Conservation (phyloP, 2,113 vertebrate genomes). For the Pluvialis apricaria region DNA sequence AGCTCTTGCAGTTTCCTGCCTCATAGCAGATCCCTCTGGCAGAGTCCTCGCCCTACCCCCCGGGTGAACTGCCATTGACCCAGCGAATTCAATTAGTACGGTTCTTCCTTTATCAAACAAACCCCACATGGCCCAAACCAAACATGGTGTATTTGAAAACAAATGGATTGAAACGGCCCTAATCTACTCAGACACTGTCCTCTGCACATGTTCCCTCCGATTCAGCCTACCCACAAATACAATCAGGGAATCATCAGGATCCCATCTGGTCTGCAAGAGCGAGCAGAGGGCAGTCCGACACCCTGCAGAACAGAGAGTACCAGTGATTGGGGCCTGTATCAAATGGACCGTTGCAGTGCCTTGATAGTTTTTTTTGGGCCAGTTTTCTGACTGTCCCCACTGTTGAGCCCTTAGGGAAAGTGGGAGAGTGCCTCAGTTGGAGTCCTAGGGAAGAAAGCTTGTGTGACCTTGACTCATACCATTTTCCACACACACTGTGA, state of each 20-base stretch:
- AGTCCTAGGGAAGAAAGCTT: not conserved
- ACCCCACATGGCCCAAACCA: slow-evolving; percentile 62
- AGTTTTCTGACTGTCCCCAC: not conserved
- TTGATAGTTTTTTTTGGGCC: not conserved
- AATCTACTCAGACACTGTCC: slow-evolving; percentile 11
- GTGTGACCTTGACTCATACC: not conserved
- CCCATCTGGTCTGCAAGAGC: not conserved
- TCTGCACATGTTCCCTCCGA: not conserved
- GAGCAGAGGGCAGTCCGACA: not conserved
- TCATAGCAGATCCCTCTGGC: not conserved
- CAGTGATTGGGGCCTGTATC: not conserved
- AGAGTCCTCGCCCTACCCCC: not conserved
- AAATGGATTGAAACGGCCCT: not conserved
- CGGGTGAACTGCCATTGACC: slow-evolving; percentile 56
- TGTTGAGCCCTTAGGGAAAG: not conserved
- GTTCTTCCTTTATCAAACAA: slow-evolving; percentile 56
- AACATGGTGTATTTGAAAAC: slow-evolving; percentile 43
- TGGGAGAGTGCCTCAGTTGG: not conserved
- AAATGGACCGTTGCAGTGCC: fast-evolving
- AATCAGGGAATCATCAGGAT: not conserved
- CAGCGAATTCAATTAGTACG: slow-evolving; percentile 58
- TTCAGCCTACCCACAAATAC: not conserved
- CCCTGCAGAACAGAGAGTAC: not conserved
- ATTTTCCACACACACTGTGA: not conserved
- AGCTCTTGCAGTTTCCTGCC: not conserved